Evolutionary conservation across 1,140 invertebrate genomes (phyloP), one percentile per base, ranked within the genome.

Genomic region (Zaprionus tsacasi): DNA sequence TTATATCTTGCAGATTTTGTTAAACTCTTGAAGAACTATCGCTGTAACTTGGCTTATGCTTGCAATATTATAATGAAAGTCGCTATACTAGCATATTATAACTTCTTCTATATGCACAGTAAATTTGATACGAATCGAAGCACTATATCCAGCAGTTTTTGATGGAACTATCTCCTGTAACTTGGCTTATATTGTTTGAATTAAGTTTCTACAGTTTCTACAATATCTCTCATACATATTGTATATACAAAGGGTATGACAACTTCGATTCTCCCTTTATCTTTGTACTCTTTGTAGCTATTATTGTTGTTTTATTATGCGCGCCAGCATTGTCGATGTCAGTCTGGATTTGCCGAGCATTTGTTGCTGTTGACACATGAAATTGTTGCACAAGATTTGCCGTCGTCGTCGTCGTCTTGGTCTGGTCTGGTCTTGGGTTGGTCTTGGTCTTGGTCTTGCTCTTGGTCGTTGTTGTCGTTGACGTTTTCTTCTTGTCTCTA

Each of bases 291-390:
- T 15, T 50, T 48, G 17, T 48, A 10, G n/a, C 45, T 50, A 21
- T 50, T 50, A 50, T 58, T 59, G 45, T 66, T 68, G 64, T 59
- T 69, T 59, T 75, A 75, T 69, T 67, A 69, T 77, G 64, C 69
- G 55, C 45, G 35, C 33, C 40, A n/a, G 40, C 40, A 45, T 15
- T 45, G 68, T 71, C 68, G 56, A 35, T 63, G 57, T 60, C 70
- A 73, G 50, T 38, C 52, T 66, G 67, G 67, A 71, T 61, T 78
- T 71, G 55, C 61, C 38, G 36, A 30, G 36, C 63, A 40, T 25
- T 52, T 66, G 50, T 12, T 45, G 27, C 15, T 54, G 68, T 65
- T 70, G 68, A 70, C 68, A 70, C 60, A 70, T 65, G 60, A 70
- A 70, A 70, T 70, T 52, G 68, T 57, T 70, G 68, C 68, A 70